These are phyloP conservation scores for Enteromius treurensis DNA, from an alignment of 2,797 vertebrate species.

Conservation along the genomic window DNA sequence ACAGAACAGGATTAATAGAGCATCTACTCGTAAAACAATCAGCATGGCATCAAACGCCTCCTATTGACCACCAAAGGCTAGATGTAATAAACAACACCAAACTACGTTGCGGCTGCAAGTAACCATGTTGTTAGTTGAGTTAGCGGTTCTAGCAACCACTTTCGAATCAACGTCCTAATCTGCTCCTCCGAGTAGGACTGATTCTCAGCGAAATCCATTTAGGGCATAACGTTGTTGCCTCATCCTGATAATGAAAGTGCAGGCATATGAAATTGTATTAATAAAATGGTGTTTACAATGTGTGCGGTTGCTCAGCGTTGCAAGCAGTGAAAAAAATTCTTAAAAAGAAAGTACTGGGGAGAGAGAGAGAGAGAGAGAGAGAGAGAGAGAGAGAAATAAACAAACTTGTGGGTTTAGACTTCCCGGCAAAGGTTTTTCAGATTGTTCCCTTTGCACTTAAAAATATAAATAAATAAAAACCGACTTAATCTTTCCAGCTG, in stretches of 20 bases:
- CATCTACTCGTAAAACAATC: conserved; percentile 24
- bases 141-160: neutral
- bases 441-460: neutral
- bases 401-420: neutral
- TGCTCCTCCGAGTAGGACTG: neutral
- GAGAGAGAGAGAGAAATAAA: too few species aligned
- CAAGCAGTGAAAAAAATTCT: neutral
- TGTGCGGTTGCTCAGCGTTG: neutral
- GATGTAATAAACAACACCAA: conserved; percentile 6
- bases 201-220: neutral
- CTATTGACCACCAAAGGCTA: neutral
- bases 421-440: neutral
- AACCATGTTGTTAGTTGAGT: conserved; percentile 2
- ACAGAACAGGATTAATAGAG: conserved; percentile 10
- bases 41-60: conserved; percentile 24
- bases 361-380: too few species aligned
- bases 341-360: neutral
- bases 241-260: neutral
- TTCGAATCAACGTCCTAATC: neutral
- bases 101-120: neutral
- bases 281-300: neutral
- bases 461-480: neutral
- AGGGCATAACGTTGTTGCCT: neutral
- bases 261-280: neutral
- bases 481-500: neutral